Evolutionary conservation across 2,113 vertebrate genomes (phyloP), one percentile per base, ranked within the genome.

Genomic region (Heloderma charlesbogerti): DNA sequence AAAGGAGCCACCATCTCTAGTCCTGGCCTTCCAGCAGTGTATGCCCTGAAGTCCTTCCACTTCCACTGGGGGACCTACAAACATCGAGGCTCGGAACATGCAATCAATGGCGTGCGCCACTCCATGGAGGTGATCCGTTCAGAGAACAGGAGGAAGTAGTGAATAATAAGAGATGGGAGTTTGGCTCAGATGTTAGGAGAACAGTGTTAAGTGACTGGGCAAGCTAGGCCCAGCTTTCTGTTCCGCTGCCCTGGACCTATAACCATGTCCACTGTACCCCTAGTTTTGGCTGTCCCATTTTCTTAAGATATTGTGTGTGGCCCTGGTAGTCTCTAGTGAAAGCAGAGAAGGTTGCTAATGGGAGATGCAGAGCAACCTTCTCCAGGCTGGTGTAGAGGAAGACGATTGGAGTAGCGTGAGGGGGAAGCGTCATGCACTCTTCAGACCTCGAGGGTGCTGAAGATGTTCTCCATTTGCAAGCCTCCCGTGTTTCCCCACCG

Each of bases 11-110:
- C 5, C 1, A 78, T 92, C 20, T 93, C 93, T 16, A 95, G 96
- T 63, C 95, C 95, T 9, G 96, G 95, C 43, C 97, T 98, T 1
- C 82, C 89, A 12, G 94, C 4, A 2, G 54, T 1, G 0, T 98
- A 98, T 72, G 89, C 83, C 16, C 60, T 94, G 3, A 0, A 88
- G 3, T 94, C 97, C 60, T 95, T 97, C 80, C 97, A 97, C 91
- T 93, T 98, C 57, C 97, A 98, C 93, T 97, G 97, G 97, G 97
- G 96, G 0, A 82, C 15, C 1, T 31, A 60, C 1, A 48, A 88
- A 0, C 18, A 69, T 2, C 80, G 79, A 1, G 97, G 97, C 1
- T 98, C 98, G 0, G 97, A 98, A 87, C 97, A 98, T 94, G 92
- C 9, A 0, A 31, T 98, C 1, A 16, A 98, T 75, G 91, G 93